These are phyloP conservation scores for Monodelphis domestica DNA, from an alignment of 2,797 vertebrate species.

Conservation along the genomic window DNA sequence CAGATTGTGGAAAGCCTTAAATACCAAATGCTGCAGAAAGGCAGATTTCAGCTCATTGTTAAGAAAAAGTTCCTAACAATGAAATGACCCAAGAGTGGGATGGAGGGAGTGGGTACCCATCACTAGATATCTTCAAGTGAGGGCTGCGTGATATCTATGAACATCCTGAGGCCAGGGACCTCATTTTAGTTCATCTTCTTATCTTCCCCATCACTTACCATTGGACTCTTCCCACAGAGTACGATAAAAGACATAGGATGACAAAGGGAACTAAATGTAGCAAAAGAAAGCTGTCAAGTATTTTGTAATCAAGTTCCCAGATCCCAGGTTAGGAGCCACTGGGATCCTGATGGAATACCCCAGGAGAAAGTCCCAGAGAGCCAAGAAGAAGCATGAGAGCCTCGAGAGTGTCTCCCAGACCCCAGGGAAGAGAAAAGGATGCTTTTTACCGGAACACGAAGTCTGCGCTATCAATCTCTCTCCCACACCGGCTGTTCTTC, in stretches of 20 bases:
- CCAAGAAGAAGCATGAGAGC: background rate
- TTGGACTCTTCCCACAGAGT: background rate
- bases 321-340: background rate
- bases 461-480: conserved; percentile 95
- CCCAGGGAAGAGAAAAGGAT: background rate
- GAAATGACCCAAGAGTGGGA: background rate
- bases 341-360: background rate
- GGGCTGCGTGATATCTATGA: background rate
- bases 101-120: background rate
- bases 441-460: conserved; percentile 94
- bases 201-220: background rate
- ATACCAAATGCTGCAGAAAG: background rate
- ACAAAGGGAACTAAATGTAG: background rate
- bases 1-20: background rate
- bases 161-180: background rate
- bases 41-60: background rate
- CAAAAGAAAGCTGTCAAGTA: background rate
- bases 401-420: background rate
- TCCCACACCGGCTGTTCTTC: conserved; percentile 96
- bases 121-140: background rate
- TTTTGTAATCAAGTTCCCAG: background rate
- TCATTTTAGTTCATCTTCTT: background rate
- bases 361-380: background rate
- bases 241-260: background rate
- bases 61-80: background rate